Base-by-base conservation (phyloP, 2,797 vertebrate species). In the Enteromius viviparus region DNA sequence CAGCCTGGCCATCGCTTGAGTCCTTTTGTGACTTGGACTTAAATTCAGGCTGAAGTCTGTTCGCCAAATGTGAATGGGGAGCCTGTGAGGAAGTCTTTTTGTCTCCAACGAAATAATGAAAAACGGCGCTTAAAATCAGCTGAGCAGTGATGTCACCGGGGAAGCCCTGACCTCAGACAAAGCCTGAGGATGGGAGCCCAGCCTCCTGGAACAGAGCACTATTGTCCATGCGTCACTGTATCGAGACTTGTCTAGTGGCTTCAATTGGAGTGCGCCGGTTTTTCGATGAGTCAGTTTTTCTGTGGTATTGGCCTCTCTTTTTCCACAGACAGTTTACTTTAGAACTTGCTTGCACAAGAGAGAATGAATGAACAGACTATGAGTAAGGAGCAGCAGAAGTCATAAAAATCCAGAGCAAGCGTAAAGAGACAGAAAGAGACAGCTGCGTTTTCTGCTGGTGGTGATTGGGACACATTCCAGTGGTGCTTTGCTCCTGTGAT, bases 61-160 rank as follows among this genome's bases (percentile, higher is more conserved):
- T 66, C 32, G 21, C 71, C 45, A 78, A 65, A 32, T 83, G 62
- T 76, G 47, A 76, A 72, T 70, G 34, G 64, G 53, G 3, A 70
- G 66, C 62, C 62, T 60, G 23, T 40, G 32, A 60, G 71, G 26
- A 79, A 40, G 70, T 42, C 62, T 82, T 86, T 80, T 51, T 87
- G 69, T 47, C 53, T 45, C 14, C 23, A 68, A 42, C 60, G 60
- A 42, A 80, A 60, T 77, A 65, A 87, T 83, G 81, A 26, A 49
- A 84, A 83, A 37, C 26, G 3, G 90, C 74, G 88, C 53, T 77
- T 87, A 78, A 86, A 86, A 88, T 94, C 92, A 94, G 91, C 93
- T 93, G 92, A 89, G 79, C 82, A 74, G 83, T 93, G 92, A 93
- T 93, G 90, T 94, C 92, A 89, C n/a, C 19, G 87, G 92, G 93